Evolutionary conservation across 2,888 invertebrate genomes (phyloP).

Genomic region (Cylindroiulus punctatus): DNA sequence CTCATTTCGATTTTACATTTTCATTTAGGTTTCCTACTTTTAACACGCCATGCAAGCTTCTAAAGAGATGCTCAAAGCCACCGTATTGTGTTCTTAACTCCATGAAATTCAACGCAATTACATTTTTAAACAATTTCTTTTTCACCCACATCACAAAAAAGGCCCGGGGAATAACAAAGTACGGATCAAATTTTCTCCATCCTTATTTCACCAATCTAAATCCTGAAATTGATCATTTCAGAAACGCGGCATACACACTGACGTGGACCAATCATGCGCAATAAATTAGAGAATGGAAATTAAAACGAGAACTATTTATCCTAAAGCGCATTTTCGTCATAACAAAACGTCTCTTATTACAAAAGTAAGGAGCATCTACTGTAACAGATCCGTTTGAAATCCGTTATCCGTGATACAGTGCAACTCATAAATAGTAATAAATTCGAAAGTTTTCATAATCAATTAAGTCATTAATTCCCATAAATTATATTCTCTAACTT

Average conservation of each 20-base stretch:
- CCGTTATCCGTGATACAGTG: too few species aligned
- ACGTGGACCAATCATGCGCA: background rate
- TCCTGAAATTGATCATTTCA: constrained; percentile 16
- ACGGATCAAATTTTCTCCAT: background rate
- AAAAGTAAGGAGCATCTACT: background rate
- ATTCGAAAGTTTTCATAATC: too few species aligned
- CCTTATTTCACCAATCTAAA: background rate
- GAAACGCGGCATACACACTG: background rate
- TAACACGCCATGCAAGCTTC: background rate
- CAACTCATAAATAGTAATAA: too few species aligned
- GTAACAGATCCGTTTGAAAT: background rate
- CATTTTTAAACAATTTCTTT: background rate
- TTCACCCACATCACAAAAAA: background rate
- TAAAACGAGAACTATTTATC: background rate
- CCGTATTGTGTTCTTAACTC: background rate
- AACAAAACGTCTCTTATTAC: background rate
- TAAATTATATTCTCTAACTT: too few species aligned
- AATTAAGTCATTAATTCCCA: too few species aligned
- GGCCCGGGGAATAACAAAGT: background rate
- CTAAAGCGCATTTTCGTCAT: background rate
- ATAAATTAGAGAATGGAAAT: background rate
- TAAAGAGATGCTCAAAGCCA: background rate
- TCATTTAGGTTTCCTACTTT: background rate
- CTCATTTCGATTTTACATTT: background rate
- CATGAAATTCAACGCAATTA: background rate